Percentiles rank a stretch among this genome's conserved stretches.
Conservation (phyloP, 2,797 vertebrate genomes). For the Chrysocyon brachyurus region DNA sequence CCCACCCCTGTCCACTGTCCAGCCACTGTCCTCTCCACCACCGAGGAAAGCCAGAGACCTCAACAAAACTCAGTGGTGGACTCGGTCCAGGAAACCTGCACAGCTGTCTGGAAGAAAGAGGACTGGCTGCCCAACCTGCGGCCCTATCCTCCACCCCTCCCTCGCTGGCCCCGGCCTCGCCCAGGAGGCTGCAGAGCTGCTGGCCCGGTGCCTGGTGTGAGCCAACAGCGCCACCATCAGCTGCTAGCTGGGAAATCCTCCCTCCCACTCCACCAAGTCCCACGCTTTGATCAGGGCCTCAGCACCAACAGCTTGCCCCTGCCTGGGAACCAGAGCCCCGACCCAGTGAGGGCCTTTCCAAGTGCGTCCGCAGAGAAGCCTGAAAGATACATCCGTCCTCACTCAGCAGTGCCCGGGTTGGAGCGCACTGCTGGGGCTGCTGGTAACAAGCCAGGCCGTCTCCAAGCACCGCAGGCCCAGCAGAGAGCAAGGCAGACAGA, state of each 20-base stretch:
- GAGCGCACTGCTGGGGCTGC: neutral
- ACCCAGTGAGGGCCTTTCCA: no score
- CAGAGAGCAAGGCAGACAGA: neutral
- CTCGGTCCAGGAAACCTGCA: neutral
- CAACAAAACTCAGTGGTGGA: rapidly evolving
- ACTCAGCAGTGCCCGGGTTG: no score
- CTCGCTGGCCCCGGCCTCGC: neutral
- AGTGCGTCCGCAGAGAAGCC: neutral
- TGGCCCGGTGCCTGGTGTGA: rapidly evolving
- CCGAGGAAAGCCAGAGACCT: neutral
- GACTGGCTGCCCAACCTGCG: neutral
- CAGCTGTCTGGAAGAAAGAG: neutral
- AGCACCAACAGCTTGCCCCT: no score
- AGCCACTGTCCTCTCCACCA: neutral
- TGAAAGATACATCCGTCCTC: rapidly evolving
- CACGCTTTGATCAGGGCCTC: no score
- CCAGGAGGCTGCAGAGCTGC: neutral
- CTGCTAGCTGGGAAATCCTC: neutral
- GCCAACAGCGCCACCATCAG: slow-evolving; percentile 66
- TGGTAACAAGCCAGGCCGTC: neutral
- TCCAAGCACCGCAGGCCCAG: neutral
- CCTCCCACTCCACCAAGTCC: neutral
- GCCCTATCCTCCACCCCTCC: neutral
- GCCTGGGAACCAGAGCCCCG: neutral
- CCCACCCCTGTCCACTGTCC: neutral